Evolutionary conservation across 2,888 invertebrate species (phyloP).

Genomic region (Heterodera filipjevi): DNA sequence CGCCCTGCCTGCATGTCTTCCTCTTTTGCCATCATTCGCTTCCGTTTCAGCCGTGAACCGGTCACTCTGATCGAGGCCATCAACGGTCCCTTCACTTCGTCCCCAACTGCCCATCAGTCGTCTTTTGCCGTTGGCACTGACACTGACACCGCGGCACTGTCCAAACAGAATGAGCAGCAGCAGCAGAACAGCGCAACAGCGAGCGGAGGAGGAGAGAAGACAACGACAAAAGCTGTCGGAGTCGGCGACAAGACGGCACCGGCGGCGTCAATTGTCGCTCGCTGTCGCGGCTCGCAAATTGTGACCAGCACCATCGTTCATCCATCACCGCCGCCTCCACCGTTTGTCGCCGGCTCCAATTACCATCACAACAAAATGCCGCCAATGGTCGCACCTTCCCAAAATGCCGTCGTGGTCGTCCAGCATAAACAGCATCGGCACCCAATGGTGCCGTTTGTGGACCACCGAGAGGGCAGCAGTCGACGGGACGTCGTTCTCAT

Average conservation of each 20-base stretch:
- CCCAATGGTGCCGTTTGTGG: not conserved
- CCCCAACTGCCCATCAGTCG: not conserved
- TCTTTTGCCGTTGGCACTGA: not conserved
- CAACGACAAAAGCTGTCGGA: not conserved
- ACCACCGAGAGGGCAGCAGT: not conserved
- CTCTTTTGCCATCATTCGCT: not conserved
- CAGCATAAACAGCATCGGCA: not conserved
- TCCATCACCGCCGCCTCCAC: not conserved
- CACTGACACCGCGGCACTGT: not conserved
- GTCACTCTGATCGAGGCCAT: conserved; percentile 59
- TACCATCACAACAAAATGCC: not conserved
- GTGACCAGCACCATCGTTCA: not conserved
- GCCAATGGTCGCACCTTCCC: not conserved
- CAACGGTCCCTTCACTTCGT: conserved; percentile 47
- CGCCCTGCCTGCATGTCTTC: too few species aligned
- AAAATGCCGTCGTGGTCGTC: not conserved
- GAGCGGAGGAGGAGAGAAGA: not conserved
- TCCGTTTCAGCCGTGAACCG: conserved; percentile 53
- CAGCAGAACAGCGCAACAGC: not conserved
- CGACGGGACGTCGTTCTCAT: not conserved
- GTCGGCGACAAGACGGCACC: not conserved
- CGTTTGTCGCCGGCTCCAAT: not conserved
- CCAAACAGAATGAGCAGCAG: not conserved
- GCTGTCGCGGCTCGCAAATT: not conserved
- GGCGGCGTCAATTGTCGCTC: not conserved